Evolutionary conservation across 2,113 vertebrate species (phyloP), one percentile per base, ranked within the genome.

Genomic region (Mormyrus iriodes): DNA sequence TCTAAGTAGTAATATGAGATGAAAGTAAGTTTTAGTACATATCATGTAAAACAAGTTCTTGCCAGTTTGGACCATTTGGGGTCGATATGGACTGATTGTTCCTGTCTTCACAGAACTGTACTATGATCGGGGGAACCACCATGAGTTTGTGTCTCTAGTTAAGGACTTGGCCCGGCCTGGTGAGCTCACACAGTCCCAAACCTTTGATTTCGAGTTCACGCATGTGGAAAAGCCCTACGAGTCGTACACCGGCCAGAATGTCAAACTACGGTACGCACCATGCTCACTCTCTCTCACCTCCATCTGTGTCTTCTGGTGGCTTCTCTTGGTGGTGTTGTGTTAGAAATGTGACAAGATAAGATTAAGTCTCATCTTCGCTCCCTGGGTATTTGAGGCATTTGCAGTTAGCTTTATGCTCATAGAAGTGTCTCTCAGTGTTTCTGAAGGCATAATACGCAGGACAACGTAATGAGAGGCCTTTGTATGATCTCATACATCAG

Each of bases 201-300:
- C 97, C 0, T 99, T 99, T 73, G 97, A 99, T 96, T 99, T 99
- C 0, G 98, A 99, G 91, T 99, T 99, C 95, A 98, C 98, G 0
- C 98, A 99, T 0, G 98, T 99, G 93, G 98, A 99, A 90, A 99
- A 99, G 93, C 98, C 98, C 0, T 99, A 99, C 0, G 98, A 99
- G 90, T 99, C 98, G 2, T 99, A 99, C 95, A 99, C 98, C 0
- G 98, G 98, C 88, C 98, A 99, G 95, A 99, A 99, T 0, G 98
- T 99, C 91, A 99, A 99, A 93, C 93, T 99, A 79, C 94, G 98
- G 98, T 98, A 92, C 95, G 96, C 88, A 88, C 21, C 24, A 17
- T 15, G 21, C 46, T 52, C 48, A 3, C 44, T 35, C 3, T 27
- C 49, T n/a, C 13, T 88, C 21, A 7, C 31, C 3, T 69, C 48